phyloP scores from a whole-genome alignment of 2,888 invertebrate species.

The Drosophila vallismaia region DNA sequence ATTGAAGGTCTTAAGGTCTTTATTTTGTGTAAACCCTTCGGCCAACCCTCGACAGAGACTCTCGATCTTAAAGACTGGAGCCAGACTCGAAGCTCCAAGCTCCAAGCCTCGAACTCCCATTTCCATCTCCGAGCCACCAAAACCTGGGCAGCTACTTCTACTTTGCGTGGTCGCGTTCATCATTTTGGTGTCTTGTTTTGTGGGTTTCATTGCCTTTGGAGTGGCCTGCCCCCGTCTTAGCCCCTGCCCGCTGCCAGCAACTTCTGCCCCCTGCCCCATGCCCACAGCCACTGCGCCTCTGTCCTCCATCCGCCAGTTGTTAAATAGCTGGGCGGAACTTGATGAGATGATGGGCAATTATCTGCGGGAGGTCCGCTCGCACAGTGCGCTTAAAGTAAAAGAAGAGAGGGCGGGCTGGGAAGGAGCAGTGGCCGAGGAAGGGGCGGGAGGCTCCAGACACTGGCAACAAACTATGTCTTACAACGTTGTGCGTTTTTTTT shows the following conservation, averaged over 20 bases:
- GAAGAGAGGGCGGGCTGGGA: slow-evolving; percentile 13
- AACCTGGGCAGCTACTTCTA: slow-evolving; percentile 64
- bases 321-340: slow-evolving; percentile 83
- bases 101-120: not conserved
- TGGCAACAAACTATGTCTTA: slow-evolving; percentile 68
- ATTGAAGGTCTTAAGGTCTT: not conserved
- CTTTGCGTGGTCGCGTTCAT: slow-evolving; percentile 77
- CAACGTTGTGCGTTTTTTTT: slow-evolving; percentile 54
- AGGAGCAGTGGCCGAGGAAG: slow-evolving; percentile 26
- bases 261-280: not conserved
- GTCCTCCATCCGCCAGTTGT: slow-evolving; percentile 52
- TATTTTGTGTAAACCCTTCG: not conserved
- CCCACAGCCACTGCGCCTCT: not conserved
- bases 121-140: slow-evolving; percentile 1
- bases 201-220: slow-evolving; percentile 68
- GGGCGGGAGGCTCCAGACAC: not conserved
- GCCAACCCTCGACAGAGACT: slow-evolving; percentile 5
- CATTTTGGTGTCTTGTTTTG: slow-evolving; percentile 78
- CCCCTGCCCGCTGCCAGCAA: not conserved
- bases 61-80: slow-evolving; percentile 13
- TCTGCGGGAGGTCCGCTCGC: slow-evolving; percentile 82
- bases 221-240: not conserved
- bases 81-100: slow-evolving; percentile 12
- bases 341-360: slow-evolving; percentile 84
- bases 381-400: slow-evolving; percentile 9